These are phyloP conservation scores for Alethe castanea DNA, from an alignment of 2,113 vertebrate genomes.

Conservation along the genomic window DNA sequence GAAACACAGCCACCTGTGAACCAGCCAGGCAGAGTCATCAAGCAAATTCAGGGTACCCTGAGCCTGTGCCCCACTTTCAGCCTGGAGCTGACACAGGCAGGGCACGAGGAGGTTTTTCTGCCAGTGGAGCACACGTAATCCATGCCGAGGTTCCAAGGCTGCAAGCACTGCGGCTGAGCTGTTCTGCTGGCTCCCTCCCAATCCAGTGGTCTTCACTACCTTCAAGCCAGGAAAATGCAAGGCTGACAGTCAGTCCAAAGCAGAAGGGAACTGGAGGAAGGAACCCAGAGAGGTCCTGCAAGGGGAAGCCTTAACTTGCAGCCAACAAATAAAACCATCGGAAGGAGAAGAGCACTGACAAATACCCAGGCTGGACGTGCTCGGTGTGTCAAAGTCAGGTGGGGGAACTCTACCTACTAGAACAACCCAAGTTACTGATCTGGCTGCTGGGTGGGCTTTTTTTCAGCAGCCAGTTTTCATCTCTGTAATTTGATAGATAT, in stretches of 20 bases:
- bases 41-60: background rate
- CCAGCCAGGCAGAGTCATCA: background rate
- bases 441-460: background rate
- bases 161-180: accelerated
- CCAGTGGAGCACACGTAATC: accelerated
- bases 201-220: background rate
- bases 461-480: background rate
- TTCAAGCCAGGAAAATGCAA: background rate
- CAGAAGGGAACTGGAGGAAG: background rate
- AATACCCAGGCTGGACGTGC: background rate
- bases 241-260: conserved; percentile 13
- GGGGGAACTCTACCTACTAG: background rate
- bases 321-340: background rate
- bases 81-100: background rate
- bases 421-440: background rate
- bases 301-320: conserved; percentile 32
- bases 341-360: conserved; percentile 14
- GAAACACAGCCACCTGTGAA: background rate
- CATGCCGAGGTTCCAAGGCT: background rate
- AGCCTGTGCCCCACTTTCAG: background rate
- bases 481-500: background rate
- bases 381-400: background rate
- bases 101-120: background rate
- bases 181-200: background rate
- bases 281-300: conserved; percentile 33